Base-by-base conservation (phyloP, 1,140 invertebrate species). In the Episyrphus balteatus region DNA sequence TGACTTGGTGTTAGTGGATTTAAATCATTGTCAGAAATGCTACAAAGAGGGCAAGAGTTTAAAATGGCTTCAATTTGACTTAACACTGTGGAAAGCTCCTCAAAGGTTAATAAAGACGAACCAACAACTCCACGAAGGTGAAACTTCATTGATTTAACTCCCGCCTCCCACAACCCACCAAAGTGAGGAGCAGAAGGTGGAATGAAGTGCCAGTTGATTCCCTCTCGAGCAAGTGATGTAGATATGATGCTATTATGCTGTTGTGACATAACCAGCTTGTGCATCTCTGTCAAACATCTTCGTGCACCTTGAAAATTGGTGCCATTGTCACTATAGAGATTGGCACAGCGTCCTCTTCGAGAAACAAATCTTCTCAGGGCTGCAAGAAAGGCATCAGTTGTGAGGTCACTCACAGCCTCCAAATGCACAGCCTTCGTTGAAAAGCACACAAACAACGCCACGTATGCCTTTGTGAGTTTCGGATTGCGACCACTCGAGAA, bases 311-410 rank as follows among this genome's bases (percentile, higher is more conserved):
- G 17, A 42, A 42, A 42, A 7, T 7, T 42, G 10, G 41, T 42
- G 21, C 41, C 41, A 10, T 14, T 10, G 14, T 42, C 41, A 26
- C 41, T 42, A 42, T 42, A 42, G 10, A 43, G 11, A 13, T 43
- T 42, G 5, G 39, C 30, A 36, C 55, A 53, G 11, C 42, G 30
- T 11, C 61, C 62, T 8, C 44, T 11, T 26, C 52, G 15, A n/a
- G 45, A 8, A 10, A 55, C 55, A 47, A 70, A 70, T 41, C 65
- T 44, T 21, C 46, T 31, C 9, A 67, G 54, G 8, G 59, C 55
- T 19, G 56, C 51, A 0, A 70, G 15, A 34, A 70, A 67, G 6
- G 51, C 54, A 42, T 59, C 37, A 7, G 56, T 42, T 3, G 51
- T 51, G 30, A 59, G 21, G 32, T 54, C 50, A 21, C 47, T 53